Evolutionary conservation across 1,140 invertebrate species (phyloP), one percentile per base, ranked within the genome.

Genomic region (Penaeus indicus): DNA sequence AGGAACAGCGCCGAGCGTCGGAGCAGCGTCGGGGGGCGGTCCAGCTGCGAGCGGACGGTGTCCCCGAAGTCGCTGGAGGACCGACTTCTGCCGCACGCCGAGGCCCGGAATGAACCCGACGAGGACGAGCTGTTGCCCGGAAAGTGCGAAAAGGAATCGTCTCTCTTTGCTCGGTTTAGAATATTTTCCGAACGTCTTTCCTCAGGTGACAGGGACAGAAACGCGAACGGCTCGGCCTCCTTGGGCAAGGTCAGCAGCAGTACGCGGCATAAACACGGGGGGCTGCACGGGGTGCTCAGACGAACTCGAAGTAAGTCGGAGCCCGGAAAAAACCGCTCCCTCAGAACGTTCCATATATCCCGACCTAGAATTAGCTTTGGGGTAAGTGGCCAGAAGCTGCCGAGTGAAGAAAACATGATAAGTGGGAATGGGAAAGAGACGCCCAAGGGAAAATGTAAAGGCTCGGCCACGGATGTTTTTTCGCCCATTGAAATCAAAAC

Each of bases 321-420:
- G 47, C 88, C 88, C 27, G 78, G 61, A 22, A 89, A 89, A 69
- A 47, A 42, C 21, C 62, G 88, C 60, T 63, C 83, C 27, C 79
- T 83, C 38, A 78, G 83, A 81, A 89, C 88, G 69, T 89, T 89
- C 84, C 88, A 85, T 82, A 85, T 89, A 85, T 80, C 83, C 42
- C 38, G 88, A 60, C 88, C 88, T 62, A 85, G 78, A 89, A 89
- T 89, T 85, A 85, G 88, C 69, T 89, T 89, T 75, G 88, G 88
- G 19, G 84, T 84, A 47, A 88, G 62, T 64, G 61, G 69, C 61
- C 87, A 84, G 38, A 88, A 88, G 64, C 67, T 42, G 38, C 80
- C 77, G 19, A 85, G 88, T 89, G 88, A 67, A 38, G 88, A 89
- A 85, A 89, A 85, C 64, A 89, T 85, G 64, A 63, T 85, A 16